These are phyloP conservation scores for Peromyscus aztecus DNA, from an alignment of 2,797 vertebrate species.

Conservation along the genomic window DNA sequence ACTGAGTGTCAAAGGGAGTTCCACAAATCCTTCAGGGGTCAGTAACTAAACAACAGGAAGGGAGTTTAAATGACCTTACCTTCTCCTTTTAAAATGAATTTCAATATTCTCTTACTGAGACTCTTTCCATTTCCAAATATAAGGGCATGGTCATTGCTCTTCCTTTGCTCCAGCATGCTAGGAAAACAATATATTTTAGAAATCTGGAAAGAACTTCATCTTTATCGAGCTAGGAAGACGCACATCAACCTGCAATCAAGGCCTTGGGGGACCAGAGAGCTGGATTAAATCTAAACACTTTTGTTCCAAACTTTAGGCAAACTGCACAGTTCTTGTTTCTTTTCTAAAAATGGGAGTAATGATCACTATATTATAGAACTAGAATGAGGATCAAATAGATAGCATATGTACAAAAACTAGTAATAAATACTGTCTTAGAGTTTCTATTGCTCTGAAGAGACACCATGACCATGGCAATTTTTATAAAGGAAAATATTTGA, in stretches of 20 bases:
- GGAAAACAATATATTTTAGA: not conserved
- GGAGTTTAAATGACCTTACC: constrained; percentile 52
- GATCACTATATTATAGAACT: not conserved
- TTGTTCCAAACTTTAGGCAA: not conserved
- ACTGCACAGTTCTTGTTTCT: not conserved
- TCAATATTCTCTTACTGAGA: not conserved
- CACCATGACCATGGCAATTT: not conserved
- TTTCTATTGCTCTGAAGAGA: not conserved
- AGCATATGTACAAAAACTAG: not conserved
- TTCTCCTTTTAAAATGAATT: constrained; percentile 65
- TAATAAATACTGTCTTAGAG: not conserved
- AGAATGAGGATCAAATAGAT: not conserved
- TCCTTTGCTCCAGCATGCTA: constrained; percentile 22
- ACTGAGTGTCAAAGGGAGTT: constrained; percentile 44
- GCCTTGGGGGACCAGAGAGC: not conserved
- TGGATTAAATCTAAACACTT: not conserved
- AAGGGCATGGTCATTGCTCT: not conserved
- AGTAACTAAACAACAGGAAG: constrained; percentile 39
- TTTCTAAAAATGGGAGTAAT: not conserved
- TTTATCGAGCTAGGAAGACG: not conserved
- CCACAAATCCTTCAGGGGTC: constrained; percentile 50
- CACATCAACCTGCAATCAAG: not conserved
- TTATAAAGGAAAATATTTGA: not conserved
- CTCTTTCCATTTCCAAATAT: constrained; percentile 47
- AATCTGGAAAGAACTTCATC: constrained; percentile 26